These are phyloP conservation scores for Sphaeridia pumilis DNA, from an alignment of 2,888 invertebrate genomes.

Conservation along the genomic window DNA sequence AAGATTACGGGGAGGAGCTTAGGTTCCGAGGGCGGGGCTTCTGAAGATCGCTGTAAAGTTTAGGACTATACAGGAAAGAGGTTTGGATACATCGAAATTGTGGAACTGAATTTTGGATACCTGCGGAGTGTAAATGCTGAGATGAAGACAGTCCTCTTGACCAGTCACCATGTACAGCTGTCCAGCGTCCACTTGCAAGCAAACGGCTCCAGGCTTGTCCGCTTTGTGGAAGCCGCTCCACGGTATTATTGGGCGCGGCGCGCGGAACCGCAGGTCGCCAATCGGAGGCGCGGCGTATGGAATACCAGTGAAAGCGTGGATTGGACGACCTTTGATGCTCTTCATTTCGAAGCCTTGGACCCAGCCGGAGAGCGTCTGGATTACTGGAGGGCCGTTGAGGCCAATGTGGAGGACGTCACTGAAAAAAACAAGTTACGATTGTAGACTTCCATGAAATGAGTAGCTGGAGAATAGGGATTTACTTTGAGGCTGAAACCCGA, in stretches of 20 bases:
- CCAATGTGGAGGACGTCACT: constrained; percentile 1
- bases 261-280: constrained; percentile 15
- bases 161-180: constrained; percentile 18
- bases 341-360: constrained; percentile 8
- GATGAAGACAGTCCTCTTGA: constrained; percentile 8
- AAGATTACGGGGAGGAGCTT: constrained; percentile 21
- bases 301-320: constrained; percentile 22
- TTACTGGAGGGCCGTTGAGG: constrained; percentile 1
- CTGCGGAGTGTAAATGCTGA: constrained; percentile 16
- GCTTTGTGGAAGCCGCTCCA: constrained; percentile 59
- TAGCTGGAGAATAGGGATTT: not conserved
- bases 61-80: not conserved
- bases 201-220: constrained; percentile 18
- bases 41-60: no score
- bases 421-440: no score
- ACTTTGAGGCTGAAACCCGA: not conserved
- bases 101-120: not conserved
- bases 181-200: constrained; percentile 25
- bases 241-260: constrained; percentile 67
- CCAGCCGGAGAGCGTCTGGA: constrained; percentile 8
- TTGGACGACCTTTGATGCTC: constrained; percentile 17
- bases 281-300: constrained; percentile 17
- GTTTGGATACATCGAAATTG: constrained; percentile 1
- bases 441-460: no score
- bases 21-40: not conserved